phyloP scores from a whole-genome alignment of 1,140 invertebrate species.

The Phymorhynchus buccinoides region DNA sequence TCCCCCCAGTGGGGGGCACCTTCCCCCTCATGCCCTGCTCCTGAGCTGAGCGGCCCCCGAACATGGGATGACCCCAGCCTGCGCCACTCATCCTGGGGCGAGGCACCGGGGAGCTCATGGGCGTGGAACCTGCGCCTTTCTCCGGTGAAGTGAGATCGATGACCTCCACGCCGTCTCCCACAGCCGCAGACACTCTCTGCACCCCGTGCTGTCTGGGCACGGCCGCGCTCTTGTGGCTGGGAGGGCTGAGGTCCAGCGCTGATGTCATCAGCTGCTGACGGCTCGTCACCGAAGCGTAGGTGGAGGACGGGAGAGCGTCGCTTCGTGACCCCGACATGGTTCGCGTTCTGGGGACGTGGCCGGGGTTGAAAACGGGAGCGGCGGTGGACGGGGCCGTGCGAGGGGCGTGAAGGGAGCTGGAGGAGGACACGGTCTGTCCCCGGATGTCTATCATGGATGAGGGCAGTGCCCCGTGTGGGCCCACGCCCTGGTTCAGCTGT shows the following conservation, averaged over 20 bases:
- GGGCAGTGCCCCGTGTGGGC: background rate
- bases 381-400: too few relatives aligned
- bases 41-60: background rate
- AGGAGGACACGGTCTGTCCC: background rate
- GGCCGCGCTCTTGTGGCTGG: background rate
- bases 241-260: background rate
- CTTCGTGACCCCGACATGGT: background rate
- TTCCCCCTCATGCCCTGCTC: background rate
- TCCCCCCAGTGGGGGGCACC: background rate
- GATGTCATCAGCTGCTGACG: background rate
- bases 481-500: background rate
- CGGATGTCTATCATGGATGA: too few relatives aligned
- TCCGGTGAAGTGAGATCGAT: slow-evolving; percentile 25
- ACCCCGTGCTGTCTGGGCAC: background rate
- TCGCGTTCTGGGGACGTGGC: background rate
- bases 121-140: background rate
- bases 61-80: background rate
- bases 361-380: background rate
- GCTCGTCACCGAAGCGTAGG: background rate
- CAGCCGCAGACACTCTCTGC: background rate
- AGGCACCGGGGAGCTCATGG: background rate
- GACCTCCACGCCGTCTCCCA: background rate
- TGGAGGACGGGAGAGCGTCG: background rate
- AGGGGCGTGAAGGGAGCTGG: background rate
- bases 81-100: background rate